Evolutionary conservation across 2,888 invertebrate genomes (phyloP).

Genomic region (Notodonta ziczac): DNA sequence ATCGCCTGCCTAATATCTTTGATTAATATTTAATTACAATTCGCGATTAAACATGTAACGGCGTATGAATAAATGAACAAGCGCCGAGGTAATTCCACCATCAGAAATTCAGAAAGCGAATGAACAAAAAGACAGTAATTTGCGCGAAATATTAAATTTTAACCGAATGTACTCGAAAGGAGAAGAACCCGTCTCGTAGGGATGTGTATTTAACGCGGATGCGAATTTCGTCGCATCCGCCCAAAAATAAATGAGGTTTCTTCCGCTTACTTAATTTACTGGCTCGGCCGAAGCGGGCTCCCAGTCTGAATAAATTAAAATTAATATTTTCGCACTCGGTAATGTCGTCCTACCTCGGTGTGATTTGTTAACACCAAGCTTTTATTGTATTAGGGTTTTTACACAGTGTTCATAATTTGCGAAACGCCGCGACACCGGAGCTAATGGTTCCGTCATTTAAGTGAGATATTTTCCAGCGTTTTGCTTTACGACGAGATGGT

Average conservation of each 20-base stretch:
- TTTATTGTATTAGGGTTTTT: constrained; percentile 52
- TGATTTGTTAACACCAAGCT: constrained; percentile 71
- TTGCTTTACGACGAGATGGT: background rate
- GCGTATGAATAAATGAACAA: constrained; percentile 67
- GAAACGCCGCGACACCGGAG: constrained; percentile 37
- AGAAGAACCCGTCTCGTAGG: constrained; percentile 70
- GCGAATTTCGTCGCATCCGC: constrained; percentile 81
- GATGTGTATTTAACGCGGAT: constrained; percentile 83
- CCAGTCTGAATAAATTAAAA: constrained; percentile 78
- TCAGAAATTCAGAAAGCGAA: constrained; percentile 77
- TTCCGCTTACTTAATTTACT: constrained; percentile 83
- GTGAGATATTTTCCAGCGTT: constrained; percentile 2
- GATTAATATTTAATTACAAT: constrained; percentile 64
- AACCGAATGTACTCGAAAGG: constrained; percentile 77
- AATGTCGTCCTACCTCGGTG: constrained; percentile 59
- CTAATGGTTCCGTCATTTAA: constrained; percentile 24
- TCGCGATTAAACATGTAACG: constrained; percentile 61
- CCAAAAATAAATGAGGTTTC: constrained; percentile 84
- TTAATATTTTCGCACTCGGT: constrained; percentile 75
- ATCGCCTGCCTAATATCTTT: constrained; percentile 47
- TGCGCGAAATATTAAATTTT: constrained; percentile 78
- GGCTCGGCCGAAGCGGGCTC: constrained; percentile 68
- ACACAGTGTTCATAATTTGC: constrained; percentile 42
- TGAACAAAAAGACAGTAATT: constrained; percentile 80
- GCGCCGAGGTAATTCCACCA: constrained; percentile 62